Percentiles rank a stretch among this genome's conserved stretches.
These are phyloP conservation scores for Podarcis cretensis DNA, from an alignment of 2,113 vertebrate genomes.

Conservation along the genomic window DNA sequence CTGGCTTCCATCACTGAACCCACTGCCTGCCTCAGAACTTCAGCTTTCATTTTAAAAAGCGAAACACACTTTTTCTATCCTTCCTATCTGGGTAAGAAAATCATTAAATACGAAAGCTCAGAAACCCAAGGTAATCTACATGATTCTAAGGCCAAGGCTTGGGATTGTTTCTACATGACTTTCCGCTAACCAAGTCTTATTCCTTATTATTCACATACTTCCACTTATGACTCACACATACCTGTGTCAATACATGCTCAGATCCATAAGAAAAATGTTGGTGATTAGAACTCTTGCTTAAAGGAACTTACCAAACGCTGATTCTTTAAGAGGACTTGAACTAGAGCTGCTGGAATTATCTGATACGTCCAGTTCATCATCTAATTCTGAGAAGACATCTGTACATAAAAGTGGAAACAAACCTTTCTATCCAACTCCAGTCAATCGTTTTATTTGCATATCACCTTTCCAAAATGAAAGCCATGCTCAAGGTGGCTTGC, in stretches of 20 bases:
- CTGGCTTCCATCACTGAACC: background rate
- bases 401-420: slow-evolving; percentile 19
- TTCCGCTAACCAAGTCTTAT: background rate
- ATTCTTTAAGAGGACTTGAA: slow-evolving; percentile 69
- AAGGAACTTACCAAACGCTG: slow-evolving; percentile 68
- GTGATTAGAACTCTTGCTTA: background rate
- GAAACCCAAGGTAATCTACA: background rate
- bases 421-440: background rate
- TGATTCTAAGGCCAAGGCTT: background rate
- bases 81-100: background rate
- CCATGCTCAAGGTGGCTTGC: too few species aligned
- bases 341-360: slow-evolving; percentile 66
- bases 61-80: background rate
- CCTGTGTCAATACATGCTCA: background rate
- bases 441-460: background rate
- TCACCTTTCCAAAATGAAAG: too few species aligned
- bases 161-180: background rate
- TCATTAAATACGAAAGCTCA: background rate
- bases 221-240: background rate
- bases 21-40: background rate
- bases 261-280: background rate
- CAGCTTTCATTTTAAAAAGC: background rate
- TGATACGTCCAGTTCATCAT: slow-evolving; percentile 67
- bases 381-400: slow-evolving; percentile 73
- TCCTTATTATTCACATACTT: background rate